Evolutionary conservation across 2,113 vertebrate genomes (phyloP).

Genomic region (Colaptes auratus): DNA sequence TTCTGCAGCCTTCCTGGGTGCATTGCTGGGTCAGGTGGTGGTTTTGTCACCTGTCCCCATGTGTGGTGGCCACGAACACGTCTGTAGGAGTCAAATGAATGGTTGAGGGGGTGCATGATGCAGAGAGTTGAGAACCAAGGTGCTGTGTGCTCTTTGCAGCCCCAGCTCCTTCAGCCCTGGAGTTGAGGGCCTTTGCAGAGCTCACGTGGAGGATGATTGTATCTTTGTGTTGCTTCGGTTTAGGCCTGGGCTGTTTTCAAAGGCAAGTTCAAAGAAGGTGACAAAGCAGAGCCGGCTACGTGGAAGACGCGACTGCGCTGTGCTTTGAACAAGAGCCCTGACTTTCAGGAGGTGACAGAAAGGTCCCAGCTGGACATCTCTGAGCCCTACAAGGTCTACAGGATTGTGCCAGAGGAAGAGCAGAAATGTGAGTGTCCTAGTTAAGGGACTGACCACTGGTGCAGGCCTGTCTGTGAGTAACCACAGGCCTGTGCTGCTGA

Average conservation of each 20-base stretch:
- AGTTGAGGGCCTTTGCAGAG: neutral
- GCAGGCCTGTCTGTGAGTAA: accelerated
- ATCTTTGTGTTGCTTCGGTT: neutral
- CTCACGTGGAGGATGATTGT: neutral
- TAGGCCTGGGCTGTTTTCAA: constrained; percentile 99
- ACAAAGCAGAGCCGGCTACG: constrained; percentile 95
- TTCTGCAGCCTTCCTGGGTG: neutral
- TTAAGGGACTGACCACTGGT: accelerated
- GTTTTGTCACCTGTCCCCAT: neutral
- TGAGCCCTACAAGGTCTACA: constrained; percentile 97
- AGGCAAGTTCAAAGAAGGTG: constrained; percentile 97
- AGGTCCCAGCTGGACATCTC: constrained; percentile 98
- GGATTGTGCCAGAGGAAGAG: constrained; percentile 95
- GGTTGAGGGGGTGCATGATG: neutral
- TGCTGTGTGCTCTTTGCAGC: neutral
- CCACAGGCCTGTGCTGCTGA: neutral
- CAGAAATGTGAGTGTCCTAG: constrained; percentile 86
- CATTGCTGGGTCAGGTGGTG: neutral
- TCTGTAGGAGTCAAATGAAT: neutral
- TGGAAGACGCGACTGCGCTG: constrained; percentile 98
- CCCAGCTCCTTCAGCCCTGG: neutral
- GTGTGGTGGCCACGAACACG: neutral
- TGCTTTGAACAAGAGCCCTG: constrained; percentile 96
- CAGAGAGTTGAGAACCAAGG: neutral
- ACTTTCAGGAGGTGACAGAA: constrained; percentile 97